phyloP scores from a whole-genome alignment of 1,140 invertebrate species.

The Drosophila baimaii region DNA sequence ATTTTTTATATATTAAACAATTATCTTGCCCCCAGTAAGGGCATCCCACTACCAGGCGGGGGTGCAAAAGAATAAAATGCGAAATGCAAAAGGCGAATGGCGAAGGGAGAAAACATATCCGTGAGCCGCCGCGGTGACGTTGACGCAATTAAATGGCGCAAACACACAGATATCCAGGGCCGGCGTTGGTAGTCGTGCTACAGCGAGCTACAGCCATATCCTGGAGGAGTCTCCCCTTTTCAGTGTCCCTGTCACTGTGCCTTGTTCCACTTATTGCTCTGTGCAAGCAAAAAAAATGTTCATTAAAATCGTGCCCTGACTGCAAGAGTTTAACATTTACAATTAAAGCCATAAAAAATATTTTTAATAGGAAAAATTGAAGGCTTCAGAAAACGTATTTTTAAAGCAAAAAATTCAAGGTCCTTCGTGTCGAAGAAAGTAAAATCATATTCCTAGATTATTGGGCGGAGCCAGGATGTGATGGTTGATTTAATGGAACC shows the following conservation, averaged over 20 bases:
- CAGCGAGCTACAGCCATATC: conserved; percentile 2
- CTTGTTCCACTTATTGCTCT: conserved; percentile 1
- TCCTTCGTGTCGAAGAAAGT: background rate
- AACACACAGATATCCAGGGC: conserved; percentile 6
- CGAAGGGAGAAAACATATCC: conserved; percentile 33
- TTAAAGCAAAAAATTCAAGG: no score
- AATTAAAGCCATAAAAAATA: background rate
- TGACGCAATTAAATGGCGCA: conserved; percentile 60
- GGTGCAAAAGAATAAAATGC: conserved; percentile 26
- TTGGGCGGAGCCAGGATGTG: background rate
- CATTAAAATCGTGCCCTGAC: background rate
- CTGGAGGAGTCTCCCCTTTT: conserved; percentile 28
- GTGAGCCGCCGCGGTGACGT: conserved; percentile 30
- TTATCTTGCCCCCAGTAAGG: background rate
- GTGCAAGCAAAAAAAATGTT: background rate
- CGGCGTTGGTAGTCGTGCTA: background rate
- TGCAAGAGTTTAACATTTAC: background rate
- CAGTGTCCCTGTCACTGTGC: conserved; percentile 7
- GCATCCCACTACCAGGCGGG: conserved; percentile 3
- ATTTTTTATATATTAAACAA: background rate
- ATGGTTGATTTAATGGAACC: conserved; percentile 6
- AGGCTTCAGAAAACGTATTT: no score
- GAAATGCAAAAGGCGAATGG: conserved; percentile 19
- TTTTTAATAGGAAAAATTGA: background rate
- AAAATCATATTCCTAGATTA: background rate